Evolutionary conservation across 2,113 vertebrate genomes (phyloP).

Genomic region (Lipophrys pholis): DNA sequence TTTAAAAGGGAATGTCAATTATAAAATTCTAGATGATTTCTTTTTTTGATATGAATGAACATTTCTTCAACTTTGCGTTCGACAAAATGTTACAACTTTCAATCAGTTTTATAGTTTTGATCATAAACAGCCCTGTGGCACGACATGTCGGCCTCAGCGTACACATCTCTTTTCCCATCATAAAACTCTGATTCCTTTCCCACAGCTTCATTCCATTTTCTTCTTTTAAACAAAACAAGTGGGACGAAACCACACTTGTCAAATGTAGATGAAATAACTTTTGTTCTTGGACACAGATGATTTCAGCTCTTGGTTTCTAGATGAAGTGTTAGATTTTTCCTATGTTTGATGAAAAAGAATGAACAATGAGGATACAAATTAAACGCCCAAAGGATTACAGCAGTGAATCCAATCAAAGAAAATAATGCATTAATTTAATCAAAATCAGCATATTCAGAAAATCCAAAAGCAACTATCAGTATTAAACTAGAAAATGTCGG

Average conservation of each 20-base stretch:
- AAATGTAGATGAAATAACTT: not conserved
- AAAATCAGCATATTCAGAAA: too few species aligned
- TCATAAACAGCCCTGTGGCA: not conserved
- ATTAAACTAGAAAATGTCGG: too few species aligned
- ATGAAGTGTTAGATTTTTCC: too few species aligned
- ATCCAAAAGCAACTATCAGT: too few species aligned
- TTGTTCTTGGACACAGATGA: not conserved
- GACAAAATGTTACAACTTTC: slow-evolving; percentile 58
- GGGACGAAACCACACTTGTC: not conserved
- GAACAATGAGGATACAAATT: too few species aligned
- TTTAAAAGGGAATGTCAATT: slow-evolving; percentile 49
- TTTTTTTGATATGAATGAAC: slow-evolving; percentile 45
- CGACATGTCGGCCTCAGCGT: not conserved
- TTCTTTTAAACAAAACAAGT: slow-evolving; percentile 30
- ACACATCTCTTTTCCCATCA: slow-evolving; percentile 20
- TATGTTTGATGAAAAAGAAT: too few species aligned
- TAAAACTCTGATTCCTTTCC: slow-evolving; percentile 43
- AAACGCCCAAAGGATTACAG: too few species aligned
- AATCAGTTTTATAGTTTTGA: slow-evolving; percentile 51
- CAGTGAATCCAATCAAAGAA: too few species aligned
- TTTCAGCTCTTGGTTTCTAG: not conserved
- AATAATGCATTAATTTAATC: too few species aligned
- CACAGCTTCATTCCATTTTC: slow-evolving; percentile 35
- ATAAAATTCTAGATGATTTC: slow-evolving; percentile 61
- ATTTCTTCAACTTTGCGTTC: slow-evolving; percentile 48